Conservation (phyloP, 2,113 vertebrate genomes). For the Cavia porcellus region DNA sequence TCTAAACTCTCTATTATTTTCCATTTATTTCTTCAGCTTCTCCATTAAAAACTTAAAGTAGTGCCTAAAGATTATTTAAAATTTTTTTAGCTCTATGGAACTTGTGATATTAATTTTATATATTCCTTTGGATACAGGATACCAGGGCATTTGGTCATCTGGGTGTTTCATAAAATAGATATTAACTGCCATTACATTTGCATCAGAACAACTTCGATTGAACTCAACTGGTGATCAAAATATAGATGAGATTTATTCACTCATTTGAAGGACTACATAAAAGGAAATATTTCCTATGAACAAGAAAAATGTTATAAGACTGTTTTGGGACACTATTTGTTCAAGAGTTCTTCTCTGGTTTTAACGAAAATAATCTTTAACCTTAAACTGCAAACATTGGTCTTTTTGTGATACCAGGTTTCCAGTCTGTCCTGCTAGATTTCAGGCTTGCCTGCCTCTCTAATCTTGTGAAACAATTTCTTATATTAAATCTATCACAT, state of each 20-base stretch:
- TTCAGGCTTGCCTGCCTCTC: neutral
- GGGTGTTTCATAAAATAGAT: neutral
- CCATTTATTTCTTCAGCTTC: neutral
- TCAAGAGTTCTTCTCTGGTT: neutral
- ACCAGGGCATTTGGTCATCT: neutral
- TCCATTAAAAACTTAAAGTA: neutral
- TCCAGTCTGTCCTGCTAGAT: neutral
- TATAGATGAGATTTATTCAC: neutral
- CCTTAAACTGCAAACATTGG: neutral
- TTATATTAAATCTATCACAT: neutral
- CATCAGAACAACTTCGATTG: neutral
- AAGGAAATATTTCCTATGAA: neutral
- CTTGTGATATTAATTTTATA: neutral
- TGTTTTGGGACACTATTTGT: neutral
- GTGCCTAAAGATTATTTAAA: neutral
- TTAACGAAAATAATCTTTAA: neutral
- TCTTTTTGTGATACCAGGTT: no score
- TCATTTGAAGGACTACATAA: neutral
- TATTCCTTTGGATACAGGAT: neutral
- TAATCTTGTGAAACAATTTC: neutral
- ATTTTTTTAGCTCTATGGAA: neutral
- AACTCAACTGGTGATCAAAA: neutral
- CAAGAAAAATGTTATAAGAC: neutral
- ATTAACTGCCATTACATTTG: neutral
- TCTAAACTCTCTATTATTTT: neutral